Evolutionary conservation across 2,113 vertebrate genomes (phyloP), one percentile per base, ranked within the genome.

Genomic region (Salvator merianae): DNA sequence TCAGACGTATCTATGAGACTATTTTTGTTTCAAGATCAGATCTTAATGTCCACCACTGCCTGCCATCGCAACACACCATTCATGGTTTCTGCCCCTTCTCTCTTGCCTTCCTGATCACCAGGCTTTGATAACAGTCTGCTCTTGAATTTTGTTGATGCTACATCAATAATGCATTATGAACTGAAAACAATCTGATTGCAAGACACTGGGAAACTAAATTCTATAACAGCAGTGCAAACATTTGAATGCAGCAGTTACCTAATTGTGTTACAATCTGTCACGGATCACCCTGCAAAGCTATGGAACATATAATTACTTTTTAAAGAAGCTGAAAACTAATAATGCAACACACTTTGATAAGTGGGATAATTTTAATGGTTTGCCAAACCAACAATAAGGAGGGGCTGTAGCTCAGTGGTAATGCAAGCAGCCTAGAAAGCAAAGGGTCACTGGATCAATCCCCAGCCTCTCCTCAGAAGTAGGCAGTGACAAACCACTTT

Each of bases 211-310:
- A 80, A 88, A 38, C 70, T 87, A 55, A 34, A 83, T 85, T 81
- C 84, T 68, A 78, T 63, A 79, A 80, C 72, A 47, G 80, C 70
- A 90, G 88, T 69, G 66, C 76, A 73, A 88, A 83, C 24, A 16
- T 77, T 87, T 76, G 74, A 80, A 81, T 88, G 77, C 32, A 88
- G 80, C 84, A 83, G 65, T 85, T 12, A 77, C 14, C 84, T 78
- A 90, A 88, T 85, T 70, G 40, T 73, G 89, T 86, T 62, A 83
- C 0, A 88, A 86, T 84, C 94, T 89, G 84, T 65, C 62, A 65
- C 32, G 7, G n/a, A 90, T 91, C 78, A 6, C 65, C 77, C 8
- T 84, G 71, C 62, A 69, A 65, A 88, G 65, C 74, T 81, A 26
- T 66, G 59, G 84, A 88, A 94, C 69, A 53, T 71, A 86, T 82